Conservation (phyloP, 2,797 vertebrate species). For the Notamacropus eugenii region DNA sequence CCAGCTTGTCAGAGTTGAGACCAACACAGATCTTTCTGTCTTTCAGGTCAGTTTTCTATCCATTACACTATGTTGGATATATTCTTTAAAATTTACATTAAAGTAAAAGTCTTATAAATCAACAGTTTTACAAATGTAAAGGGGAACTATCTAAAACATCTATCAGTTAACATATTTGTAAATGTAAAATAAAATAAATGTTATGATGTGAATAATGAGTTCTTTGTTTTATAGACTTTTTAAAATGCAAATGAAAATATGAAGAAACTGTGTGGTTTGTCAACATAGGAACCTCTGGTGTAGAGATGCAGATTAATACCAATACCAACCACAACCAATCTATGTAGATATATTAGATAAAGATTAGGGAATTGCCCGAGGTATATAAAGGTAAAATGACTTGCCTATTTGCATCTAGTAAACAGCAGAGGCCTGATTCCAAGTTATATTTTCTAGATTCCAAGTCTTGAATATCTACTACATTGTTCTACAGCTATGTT, state of each 20-base stretch:
- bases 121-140: not conserved
- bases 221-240: not conserved
- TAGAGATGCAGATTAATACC: too few relatives aligned
- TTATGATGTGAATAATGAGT: not conserved
- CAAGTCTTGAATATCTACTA: not conserved
- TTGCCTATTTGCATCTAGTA: not conserved
- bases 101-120: not conserved
- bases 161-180: not conserved
- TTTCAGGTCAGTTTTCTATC: not conserved
- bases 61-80: not conserved
- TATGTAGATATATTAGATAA: not conserved
- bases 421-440: not conserved
- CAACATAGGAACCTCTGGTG: too few relatives aligned
- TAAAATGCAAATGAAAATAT: not conserved
- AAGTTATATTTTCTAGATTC: not conserved
- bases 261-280: not conserved
- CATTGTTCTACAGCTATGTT: not conserved
- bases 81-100: not conserved
- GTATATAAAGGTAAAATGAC: not conserved
- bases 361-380: not conserved
- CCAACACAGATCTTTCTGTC: not conserved
- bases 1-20: not conserved
- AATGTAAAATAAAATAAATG: not conserved
- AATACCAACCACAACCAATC: not conserved
- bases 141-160: not conserved